phyloP scores from a whole-genome alignment of 2,888 invertebrate genomes.

The Melinaea marsaeus region DNA sequence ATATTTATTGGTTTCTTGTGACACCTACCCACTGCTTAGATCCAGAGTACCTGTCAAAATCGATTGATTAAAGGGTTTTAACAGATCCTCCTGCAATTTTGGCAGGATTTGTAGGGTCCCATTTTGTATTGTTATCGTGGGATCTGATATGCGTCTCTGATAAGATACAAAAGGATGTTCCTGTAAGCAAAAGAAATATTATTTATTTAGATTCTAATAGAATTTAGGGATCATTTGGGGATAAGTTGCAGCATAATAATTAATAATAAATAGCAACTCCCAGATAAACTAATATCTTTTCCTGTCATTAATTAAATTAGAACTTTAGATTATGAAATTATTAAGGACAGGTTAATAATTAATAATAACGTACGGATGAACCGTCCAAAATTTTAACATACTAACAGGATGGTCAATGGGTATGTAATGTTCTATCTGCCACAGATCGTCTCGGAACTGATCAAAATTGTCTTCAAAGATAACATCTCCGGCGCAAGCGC shows the following conservation, averaged over 20 bases:
- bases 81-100: conserved; percentile 45
- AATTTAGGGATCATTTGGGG: no score
- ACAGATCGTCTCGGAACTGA: conserved; percentile 42
- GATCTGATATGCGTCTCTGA: conserved; percentile 41
- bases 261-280: no score
- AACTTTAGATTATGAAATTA: no score
- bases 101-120: conserved; percentile 50
- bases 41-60: conserved; percentile 48
- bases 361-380: not conserved
- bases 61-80: conserved; percentile 43
- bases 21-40: conserved; percentile 46
- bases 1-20: not conserved
- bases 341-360: no score
- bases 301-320: no score
- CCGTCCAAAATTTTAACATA: not conserved
- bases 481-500: conserved; percentile 48
- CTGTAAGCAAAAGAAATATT: conserved; percentile 35
- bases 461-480: conserved; percentile 77
- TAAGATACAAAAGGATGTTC: conserved; percentile 60
- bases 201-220: not conserved
- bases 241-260: no score
- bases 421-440: conserved; percentile 67
- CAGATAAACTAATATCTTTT: no score
- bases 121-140: conserved; percentile 43
- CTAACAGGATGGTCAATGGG: conserved; percentile 52